These are phyloP conservation scores for Sebastes vulpes DNA, from an alignment of 2,797 vertebrate species.

Conservation along the genomic window DNA sequence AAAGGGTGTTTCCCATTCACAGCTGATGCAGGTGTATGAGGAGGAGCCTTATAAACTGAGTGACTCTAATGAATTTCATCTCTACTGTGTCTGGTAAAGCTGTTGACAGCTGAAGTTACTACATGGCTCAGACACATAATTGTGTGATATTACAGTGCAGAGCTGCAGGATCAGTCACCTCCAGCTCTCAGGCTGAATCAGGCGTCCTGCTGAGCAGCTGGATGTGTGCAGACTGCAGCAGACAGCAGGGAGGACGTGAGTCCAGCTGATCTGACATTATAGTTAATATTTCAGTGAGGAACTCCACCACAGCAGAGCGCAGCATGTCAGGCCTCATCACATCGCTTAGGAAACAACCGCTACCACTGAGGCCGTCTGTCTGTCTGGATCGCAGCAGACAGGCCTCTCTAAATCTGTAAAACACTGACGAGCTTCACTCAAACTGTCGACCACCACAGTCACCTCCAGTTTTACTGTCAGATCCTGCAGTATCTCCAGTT, in stretches of 20 bases:
- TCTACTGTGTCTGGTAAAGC: background rate
- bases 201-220: slow-evolving; percentile 10
- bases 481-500: background rate
- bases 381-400: background rate
- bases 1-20: background rate
- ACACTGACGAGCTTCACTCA: background rate
- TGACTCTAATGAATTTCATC: background rate
- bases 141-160: background rate
- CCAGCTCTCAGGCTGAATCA: background rate
- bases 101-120: background rate
- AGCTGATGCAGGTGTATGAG: background rate
- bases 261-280: slow-evolving; percentile 14
- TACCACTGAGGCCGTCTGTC: background rate
- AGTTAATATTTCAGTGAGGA: slow-evolving; percentile 34
- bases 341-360: background rate
- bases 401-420: background rate
- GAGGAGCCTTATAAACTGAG: background rate
- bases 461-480: background rate
- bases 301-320: background rate
- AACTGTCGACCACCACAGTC: background rate
- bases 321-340: slow-evolving; percentile 27
- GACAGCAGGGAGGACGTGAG: slow-evolving; percentile 8
- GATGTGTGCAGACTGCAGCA: background rate
- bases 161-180: background rate
- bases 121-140: background rate